phyloP scores from a whole-genome alignment of 2,113 vertebrate genomes.

The human (Homo sapiens) region GRCh38 chr17:67350501-67351000 shows the following conservation, averaged over 20 bases:
- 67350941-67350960: not conserved
- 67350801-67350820: not conserved
- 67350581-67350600: not conserved
- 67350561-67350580: not conserved
- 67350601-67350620: not conserved
- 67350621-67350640: not conserved
- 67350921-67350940: not conserved
- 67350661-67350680: not conserved
- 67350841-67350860: not conserved
- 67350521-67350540: not conserved
- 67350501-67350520: not conserved
- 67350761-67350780: not conserved
- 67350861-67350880: not conserved
- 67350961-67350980: not conserved
- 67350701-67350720: not conserved
- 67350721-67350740: not conserved
- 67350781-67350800: not conserved
- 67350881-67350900: not conserved
- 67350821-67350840: not conserved
- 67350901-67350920: conserved; percentile 22
- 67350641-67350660: not conserved
- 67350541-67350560: not conserved
- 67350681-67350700: not conserved
- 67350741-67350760: not conserved
- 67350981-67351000: not conserved